Percentiles rank a stretch among this genome's conserved stretches.
Conservation (phyloP, 1,140 invertebrate species). For the Cherax quadricarinatus region DNA sequence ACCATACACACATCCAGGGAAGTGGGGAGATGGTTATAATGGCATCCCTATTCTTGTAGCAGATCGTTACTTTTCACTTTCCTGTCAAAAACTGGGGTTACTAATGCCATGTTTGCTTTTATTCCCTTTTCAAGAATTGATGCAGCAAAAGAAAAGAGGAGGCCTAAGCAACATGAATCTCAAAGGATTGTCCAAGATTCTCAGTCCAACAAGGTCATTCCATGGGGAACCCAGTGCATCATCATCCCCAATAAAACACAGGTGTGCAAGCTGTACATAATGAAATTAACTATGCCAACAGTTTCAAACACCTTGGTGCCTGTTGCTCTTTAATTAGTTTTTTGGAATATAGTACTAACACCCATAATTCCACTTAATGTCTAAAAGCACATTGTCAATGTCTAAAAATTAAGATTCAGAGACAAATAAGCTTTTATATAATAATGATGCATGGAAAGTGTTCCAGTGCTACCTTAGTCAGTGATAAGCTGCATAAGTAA, state of each 20-base stretch:
- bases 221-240: slow-evolving; percentile 9
- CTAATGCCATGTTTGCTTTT: not conserved
- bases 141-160: slow-evolving; percentile 16
- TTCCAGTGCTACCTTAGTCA: too few relatives aligned
- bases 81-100: not conserved
- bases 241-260: slow-evolving; percentile 1
- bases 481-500: too few relatives aligned
- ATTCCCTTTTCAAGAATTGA: slow-evolving; percentile 5
- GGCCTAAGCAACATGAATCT: slow-evolving; percentile 9
- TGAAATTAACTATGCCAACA: not conserved
- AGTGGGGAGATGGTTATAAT: not conserved
- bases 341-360: not conserved
- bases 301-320: not conserved
- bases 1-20: too few relatives aligned
- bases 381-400: too few relatives aligned
- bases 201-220: not conserved
- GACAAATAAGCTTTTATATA: not conserved
- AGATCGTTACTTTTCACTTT: not conserved
- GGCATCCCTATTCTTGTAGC: not conserved
- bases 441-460: not conserved
- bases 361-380: not conserved
- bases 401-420: too few relatives aligned
- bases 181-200: slow-evolving; percentile 46
- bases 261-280: slow-evolving; percentile 9
- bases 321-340: not conserved